Conservation (phyloP, 1,140 invertebrate genomes). For the Halesus radiatus region DNA sequence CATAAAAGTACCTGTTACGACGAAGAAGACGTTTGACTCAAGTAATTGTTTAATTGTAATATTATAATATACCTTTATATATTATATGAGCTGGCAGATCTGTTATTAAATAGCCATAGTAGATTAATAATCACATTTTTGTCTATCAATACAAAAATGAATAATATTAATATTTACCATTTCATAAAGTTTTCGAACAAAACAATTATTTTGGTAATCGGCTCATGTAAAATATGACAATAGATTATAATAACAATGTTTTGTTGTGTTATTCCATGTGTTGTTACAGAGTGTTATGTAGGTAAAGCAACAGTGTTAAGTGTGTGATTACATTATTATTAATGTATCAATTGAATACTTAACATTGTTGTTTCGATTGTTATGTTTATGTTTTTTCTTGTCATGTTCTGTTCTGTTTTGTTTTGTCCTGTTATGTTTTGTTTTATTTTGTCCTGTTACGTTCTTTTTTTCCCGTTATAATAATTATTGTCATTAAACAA, state of each 20-base stretch:
- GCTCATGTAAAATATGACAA: constrained; percentile 35
- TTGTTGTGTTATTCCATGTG: constrained; percentile 15
- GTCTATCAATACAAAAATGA: not conserved
- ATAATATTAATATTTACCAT: not conserved
- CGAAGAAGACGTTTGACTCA: not conserved
- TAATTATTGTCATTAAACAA: not conserved
- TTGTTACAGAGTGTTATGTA: constrained; percentile 21
- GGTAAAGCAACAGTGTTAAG: constrained; percentile 23
- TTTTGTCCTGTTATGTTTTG: not conserved
- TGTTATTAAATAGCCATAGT: not conserved
- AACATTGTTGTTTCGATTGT: constrained; percentile 7
- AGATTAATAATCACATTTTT: not conserved
- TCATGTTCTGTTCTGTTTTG: not conserved
- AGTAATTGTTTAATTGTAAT: not conserved
- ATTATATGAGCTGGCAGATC: constrained; percentile 35
- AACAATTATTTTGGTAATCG: not conserved
- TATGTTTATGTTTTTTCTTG: not conserved
- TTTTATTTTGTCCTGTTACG: constrained; percentile 4
- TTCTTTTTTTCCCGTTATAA: not conserved
- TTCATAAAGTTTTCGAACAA: not conserved
- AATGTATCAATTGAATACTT: constrained; percentile 3
- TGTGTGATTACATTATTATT: not conserved
- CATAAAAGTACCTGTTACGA: constrained; percentile 10
- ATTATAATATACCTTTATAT: not conserved
- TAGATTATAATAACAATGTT: not conserved